Conservation (phyloP, 2,888 invertebrate species). For the Oeneis ivallda region DNA sequence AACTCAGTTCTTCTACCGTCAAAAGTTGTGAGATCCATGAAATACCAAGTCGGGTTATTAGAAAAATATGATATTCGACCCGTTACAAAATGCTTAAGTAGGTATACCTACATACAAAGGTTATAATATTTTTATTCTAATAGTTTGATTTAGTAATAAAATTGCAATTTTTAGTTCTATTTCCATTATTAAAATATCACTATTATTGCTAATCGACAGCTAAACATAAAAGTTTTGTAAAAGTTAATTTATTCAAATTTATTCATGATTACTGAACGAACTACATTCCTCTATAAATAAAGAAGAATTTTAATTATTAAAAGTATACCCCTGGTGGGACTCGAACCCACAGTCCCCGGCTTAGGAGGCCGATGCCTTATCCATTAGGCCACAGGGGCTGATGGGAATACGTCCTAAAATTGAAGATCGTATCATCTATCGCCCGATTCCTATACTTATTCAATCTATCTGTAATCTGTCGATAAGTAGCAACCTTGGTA, state of each 20-base stretch:
- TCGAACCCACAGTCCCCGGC: slow-evolving; percentile 89
- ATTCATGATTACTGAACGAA: neutral
- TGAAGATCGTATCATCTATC: neutral
- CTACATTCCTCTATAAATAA: neutral
- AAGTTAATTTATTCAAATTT: neutral
- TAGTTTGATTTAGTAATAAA: slow-evolving; percentile 4
- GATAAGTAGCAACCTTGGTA: too few relatives aligned
- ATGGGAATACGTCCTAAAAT: neutral
- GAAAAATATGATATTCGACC: neutral
- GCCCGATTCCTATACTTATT: too few relatives aligned
- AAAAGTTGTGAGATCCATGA: neutral
- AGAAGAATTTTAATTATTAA: neutral
- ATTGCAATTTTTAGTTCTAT: slow-evolving; percentile 9
- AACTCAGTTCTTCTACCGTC: neutral
- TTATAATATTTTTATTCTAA: neutral
- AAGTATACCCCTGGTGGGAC: slow-evolving; percentile 86
- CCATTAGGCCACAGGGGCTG: slow-evolving; percentile 88
- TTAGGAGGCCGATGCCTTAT: slow-evolving; percentile 90
- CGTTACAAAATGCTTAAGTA: too few relatives aligned
- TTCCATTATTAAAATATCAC: neutral
- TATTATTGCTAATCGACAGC: neutral
- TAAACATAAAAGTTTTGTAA: neutral
- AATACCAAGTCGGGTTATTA: neutral
- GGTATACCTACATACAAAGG: neutral
- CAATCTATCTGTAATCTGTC: too few relatives aligned